Conservation (phyloP, 2,797 vertebrate species). For the Forpus xanthops region DNA sequence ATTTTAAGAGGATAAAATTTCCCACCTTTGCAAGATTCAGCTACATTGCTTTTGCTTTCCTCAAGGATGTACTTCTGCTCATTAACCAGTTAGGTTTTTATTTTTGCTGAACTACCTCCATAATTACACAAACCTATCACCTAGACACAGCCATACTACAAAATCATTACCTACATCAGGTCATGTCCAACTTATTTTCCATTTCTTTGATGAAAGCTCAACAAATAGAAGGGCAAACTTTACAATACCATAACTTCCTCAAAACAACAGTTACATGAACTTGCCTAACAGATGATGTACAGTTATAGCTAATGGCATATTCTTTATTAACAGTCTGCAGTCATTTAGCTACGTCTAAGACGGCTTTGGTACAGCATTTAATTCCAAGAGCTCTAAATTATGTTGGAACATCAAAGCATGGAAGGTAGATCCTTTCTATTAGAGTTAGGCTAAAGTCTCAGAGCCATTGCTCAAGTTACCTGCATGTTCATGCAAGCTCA, state of each 20-base stretch:
- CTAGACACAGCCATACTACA: not conserved
- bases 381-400: not conserved
- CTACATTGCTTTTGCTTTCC: not conserved
- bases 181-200: not conserved
- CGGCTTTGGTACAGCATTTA: not conserved
- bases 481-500: not conserved
- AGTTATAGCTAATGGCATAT: not conserved
- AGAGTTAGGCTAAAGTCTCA: not conserved
- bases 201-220: not conserved
- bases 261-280: not conserved
- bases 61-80: not conserved
- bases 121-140: not conserved
- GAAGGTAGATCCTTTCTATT: not conserved
- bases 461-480: not conserved
- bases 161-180: not conserved
- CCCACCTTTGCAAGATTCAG: not conserved
- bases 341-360: not conserved
- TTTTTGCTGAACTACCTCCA: not conserved
- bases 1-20: not conserved
- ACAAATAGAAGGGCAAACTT: not conserved
- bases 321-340: not conserved
- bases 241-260: not conserved
- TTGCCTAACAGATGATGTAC: not conserved
- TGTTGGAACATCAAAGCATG: not conserved
- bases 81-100: not conserved